Evolutionary conservation across 2,113 vertebrate species (phyloP).

Genomic region (Actenoides lindsayi): DNA sequence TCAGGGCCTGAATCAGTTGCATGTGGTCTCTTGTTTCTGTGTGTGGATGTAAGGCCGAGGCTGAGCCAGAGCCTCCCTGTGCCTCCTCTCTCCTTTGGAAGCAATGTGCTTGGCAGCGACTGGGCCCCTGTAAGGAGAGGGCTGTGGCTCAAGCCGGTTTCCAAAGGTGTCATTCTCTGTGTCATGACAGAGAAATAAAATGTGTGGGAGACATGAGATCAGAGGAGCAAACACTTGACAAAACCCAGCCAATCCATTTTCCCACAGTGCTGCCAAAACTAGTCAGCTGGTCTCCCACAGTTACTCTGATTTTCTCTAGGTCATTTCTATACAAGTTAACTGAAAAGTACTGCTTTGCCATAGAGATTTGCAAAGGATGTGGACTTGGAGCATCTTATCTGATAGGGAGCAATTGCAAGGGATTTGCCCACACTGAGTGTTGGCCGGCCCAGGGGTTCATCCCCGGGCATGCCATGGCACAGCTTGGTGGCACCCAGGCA

Average conservation of each 20-base stretch:
- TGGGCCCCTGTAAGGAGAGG: not conserved
- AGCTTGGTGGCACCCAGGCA: not conserved
- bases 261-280: not conserved
- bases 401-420: not conserved
- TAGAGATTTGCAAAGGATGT: not conserved
- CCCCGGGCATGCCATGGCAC: not conserved
- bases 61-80: not conserved
- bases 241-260: not conserved
- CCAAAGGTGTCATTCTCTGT: not conserved
- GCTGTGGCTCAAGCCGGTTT: not conserved
- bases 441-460: not conserved
- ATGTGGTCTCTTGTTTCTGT: fast-evolving
- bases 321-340: not conserved
- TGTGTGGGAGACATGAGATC: not conserved
- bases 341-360: not conserved
- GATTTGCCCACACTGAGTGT: not conserved
- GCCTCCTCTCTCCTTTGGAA: not conserved
- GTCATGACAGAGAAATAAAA: not conserved
- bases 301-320: not conserved
- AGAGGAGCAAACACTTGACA: not conserved
- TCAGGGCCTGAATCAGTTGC: not conserved
- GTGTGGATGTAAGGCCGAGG: not conserved
- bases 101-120: fast-evolving
- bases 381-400: not conserved
- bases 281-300: not conserved